Conservation (phyloP, 2,113 vertebrate species). For the Corythornis madagascariensis region DNA sequence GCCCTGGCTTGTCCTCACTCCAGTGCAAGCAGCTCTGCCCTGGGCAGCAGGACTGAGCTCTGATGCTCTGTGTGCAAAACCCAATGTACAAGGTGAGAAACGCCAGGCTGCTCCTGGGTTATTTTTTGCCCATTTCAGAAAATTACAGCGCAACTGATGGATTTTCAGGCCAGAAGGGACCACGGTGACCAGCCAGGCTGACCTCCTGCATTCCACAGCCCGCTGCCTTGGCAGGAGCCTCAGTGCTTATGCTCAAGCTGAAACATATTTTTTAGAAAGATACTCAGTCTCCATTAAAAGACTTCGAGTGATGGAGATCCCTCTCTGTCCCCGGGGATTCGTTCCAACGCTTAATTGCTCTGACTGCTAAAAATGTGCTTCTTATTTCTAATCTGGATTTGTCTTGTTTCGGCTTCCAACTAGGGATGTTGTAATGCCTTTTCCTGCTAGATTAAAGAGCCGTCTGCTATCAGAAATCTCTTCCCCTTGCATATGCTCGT, state of each 20-base stretch:
- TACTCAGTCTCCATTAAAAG: conserved; percentile 26
- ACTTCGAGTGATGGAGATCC: conserved; percentile 53
- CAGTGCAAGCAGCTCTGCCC: too few relatives aligned
- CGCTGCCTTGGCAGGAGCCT: conserved; percentile 5
- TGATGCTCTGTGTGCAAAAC: background rate
- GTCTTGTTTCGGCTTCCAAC: conserved; percentile 59
- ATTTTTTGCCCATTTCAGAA: background rate
- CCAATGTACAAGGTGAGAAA: background rate
- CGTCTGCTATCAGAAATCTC: conserved; percentile 66
- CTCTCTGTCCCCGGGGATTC: conserved; percentile 30
- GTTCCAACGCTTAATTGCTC: conserved; percentile 55
- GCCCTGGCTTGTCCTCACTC: background rate
- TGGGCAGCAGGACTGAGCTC: background rate
- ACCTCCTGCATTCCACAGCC: conserved; percentile 36
- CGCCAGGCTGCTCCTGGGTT: background rate
- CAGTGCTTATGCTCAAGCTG: background rate
- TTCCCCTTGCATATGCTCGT: conserved; percentile 32
- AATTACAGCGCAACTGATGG: background rate
- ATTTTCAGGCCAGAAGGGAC: conserved; percentile 19
- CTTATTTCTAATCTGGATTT: conserved; percentile 71
- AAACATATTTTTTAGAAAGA: conserved; percentile 18
- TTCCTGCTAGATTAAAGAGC: conserved; percentile 70
- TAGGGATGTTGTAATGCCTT: conserved; percentile 62
- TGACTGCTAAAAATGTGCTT: conserved; percentile 64
- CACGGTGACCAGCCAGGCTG: background rate